phyloP scores from a whole-genome alignment of 2,113 vertebrate species.

The Peromyscus polionotus region DNA sequence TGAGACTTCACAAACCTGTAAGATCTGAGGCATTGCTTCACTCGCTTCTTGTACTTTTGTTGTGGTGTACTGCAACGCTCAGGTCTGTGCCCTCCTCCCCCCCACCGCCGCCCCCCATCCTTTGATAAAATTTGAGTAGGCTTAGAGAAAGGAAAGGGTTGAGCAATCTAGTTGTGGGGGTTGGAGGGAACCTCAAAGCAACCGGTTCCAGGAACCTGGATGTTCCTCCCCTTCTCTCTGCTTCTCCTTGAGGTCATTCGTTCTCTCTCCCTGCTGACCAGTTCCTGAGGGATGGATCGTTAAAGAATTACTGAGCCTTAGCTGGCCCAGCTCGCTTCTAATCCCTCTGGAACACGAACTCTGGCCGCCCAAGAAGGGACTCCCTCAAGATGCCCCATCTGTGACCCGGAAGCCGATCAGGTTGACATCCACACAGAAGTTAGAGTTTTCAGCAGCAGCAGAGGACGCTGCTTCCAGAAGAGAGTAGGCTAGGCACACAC shows the following conservation, averaged over 20 bases:
- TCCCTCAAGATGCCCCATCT: neutral
- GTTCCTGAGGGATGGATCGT: neutral
- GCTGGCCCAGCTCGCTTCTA: accelerated
- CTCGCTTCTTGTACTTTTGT: neutral
- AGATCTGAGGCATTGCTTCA: neutral
- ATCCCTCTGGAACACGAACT: neutral
- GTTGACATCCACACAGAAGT: neutral
- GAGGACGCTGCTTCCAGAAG: neutral
- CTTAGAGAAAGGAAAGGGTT: neutral
- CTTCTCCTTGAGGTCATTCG: neutral
- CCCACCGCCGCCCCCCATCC: no score
- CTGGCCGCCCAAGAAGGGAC: accelerated
- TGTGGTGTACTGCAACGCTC: neutral
- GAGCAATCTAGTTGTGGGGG: neutral
- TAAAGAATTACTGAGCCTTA: neutral
- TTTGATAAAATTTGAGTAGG: neutral
- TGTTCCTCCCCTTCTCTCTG: neutral
- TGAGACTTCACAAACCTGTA: neutral
- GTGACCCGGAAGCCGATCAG: neutral
- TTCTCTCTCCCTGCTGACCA: neutral
- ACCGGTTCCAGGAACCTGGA: neutral
- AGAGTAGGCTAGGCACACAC: neutral
- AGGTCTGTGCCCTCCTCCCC: neutral
- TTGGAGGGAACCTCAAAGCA: accelerated
- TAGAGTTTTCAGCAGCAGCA: neutral